Percentiles rank a stretch among this genome's conserved stretches.
Evolutionary conservation across 37 sponge, comb jelly and placozoan species (phyloP).

Genomic region (Ianthella basta): DNA sequence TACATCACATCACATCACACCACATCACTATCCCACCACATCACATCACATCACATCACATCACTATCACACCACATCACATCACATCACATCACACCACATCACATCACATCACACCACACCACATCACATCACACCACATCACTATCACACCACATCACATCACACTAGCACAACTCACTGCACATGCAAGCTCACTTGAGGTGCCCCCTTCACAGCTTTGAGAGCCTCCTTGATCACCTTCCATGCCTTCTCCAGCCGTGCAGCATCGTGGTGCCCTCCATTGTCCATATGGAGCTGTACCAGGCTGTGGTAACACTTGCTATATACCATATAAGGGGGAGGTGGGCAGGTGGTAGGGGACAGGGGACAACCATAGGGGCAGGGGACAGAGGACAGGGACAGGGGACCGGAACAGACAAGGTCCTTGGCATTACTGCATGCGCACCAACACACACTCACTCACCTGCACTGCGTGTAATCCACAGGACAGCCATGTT

Average conservation of each 20-base stretch:
- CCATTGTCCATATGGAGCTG: conserved; percentile 58
- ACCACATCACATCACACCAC: background rate
- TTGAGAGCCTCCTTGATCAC: conserved; percentile 54
- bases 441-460: background rate
- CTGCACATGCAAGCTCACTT: conserved; percentile 28
- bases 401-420: background rate
- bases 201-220: conserved; percentile 37
- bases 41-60: too few relatives aligned
- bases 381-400: background rate
- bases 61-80: too few relatives aligned
- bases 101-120: background rate
- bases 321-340: conserved; percentile 29
- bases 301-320: conserved; percentile 78
- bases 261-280: conserved; percentile 40
- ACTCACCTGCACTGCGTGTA: conserved; percentile 22
- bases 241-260: conserved; percentile 51
- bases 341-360: background rate
- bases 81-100: background rate
- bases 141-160: too few relatives aligned
- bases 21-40: background rate
- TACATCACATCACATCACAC: background rate
- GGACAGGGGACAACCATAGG: background rate
- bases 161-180: background rate
- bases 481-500: background rate
- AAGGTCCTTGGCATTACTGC: too few relatives aligned